Base-by-base conservation (phyloP, 2,888 invertebrate species). In the Proisotoma minuta region DNA sequence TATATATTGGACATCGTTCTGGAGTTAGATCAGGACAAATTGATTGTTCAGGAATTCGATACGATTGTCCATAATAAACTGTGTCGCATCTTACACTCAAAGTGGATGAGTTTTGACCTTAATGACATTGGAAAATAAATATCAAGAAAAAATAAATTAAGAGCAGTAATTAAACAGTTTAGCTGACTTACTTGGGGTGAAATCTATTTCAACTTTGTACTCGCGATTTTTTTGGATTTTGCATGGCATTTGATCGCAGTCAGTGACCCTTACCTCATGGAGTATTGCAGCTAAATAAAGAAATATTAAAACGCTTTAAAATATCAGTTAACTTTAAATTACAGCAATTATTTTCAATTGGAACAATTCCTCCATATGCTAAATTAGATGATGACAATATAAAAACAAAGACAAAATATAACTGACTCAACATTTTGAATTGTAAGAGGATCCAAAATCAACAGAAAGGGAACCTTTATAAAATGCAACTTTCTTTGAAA, bases 361-460 rank as follows among this genome's bases (percentile, higher is more conserved):
- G 34, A 34, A 34, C 8, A 10, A 34, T 15, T 8, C 15, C 34
- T 34, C 8, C 34, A 15, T 34, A 34, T 34, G 15, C 34, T 8
- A 34, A 34, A 34, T 34, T 34, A 8, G 15, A 15, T 15, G 34
- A 34, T 15, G 39, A 52, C 2, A 85, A 84, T 76, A n/a, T n/a
- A n/a, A n/a, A n/a, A n/a, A n/a, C n/a, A n/a, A n/a, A n/a, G n/a
- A n/a, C n/a, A n/a, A n/a, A n/a, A n/a, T n/a, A n/a, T n/a, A n/a
- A n/a, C n/a, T n/a, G n/a, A n/a, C n/a, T n/a, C n/a, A n/a, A n/a
- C n/a, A n/a, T n/a, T n/a, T n/a, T n/a, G n/a, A n/a, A n/a, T n/a
- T n/a, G n/a, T n/a, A n/a, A n/a, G n/a, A n/a, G n/a, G n/a, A n/a
- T n/a, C n/a, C n/a, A n/a, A n/a, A n/a, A n/a, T n/a, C n/a, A n/a